phyloP scores from a whole-genome alignment of 1,140 invertebrate species.

The Tetramorium parvispinum region DNA sequence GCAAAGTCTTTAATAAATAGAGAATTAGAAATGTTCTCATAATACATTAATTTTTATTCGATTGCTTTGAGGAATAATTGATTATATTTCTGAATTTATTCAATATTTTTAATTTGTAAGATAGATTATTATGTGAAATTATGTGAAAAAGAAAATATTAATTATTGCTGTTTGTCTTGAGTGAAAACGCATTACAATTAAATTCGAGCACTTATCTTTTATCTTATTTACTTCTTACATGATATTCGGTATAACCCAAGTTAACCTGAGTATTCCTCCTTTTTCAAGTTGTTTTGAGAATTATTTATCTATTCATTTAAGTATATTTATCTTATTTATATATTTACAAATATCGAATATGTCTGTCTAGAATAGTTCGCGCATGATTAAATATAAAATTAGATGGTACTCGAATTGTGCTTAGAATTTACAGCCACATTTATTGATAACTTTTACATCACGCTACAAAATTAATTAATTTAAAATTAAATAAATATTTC shows the following conservation, averaged over 20 bases:
- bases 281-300: not conserved
- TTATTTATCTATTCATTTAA: not conserved
- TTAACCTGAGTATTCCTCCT: not conserved
- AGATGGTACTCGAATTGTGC: too few relatives aligned
- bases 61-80: not conserved
- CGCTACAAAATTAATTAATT: too few relatives aligned
- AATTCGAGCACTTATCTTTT: not conserved
- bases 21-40: not conserved
- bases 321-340: too few relatives aligned
- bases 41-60: not conserved
- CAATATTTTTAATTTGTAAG: not conserved
- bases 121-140: too few relatives aligned
- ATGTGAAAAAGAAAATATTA: not conserved
- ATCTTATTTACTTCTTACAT: not conserved
- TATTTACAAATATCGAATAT: not conserved
- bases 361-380: too few relatives aligned
- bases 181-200: not conserved
- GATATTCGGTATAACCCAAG: not conserved
- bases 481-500: not conserved
- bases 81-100: not conserved
- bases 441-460: too few relatives aligned
- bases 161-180: not conserved
- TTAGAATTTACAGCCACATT: too few relatives aligned
- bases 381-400: too few relatives aligned
- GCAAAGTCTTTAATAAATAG: not conserved